Evolutionary conservation across 64 coral and sea anemone genomes (phyloP).

Genomic region (Orbicella faveolata): DNA sequence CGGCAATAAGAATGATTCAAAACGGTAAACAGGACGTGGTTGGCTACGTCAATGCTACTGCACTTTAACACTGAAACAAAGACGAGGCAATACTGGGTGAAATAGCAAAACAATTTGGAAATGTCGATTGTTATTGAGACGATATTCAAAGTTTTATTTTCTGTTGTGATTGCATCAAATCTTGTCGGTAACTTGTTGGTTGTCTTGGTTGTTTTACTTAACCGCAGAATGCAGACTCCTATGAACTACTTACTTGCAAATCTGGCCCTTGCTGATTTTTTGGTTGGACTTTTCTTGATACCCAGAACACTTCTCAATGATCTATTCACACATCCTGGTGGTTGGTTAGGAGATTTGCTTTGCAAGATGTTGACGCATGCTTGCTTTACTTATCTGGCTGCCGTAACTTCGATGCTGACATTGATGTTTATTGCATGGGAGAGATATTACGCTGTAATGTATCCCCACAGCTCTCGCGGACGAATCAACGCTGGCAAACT

Average conservation of each 20-base stretch:
- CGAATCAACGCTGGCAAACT: neutral
- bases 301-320: conserved; percentile 20
- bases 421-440: conserved; percentile 1
- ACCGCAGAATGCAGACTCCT: conserved; percentile 22
- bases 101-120: too few relatives aligned
- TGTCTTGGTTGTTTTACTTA: neutral
- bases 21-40: too few relatives aligned
- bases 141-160: neutral
- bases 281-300: conserved; percentile 12
- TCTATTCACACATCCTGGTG: neutral
- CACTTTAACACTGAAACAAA: too few relatives aligned
- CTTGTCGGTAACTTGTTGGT: conserved; percentile 5
- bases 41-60: too few relatives aligned
- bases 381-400: neutral
- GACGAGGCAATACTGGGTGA: too few relatives aligned
- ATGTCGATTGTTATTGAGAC: neutral
- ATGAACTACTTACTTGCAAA: conserved; percentile 40
- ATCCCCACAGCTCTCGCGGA: neutral
- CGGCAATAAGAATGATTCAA: too few relatives aligned
- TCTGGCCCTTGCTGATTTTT: conserved; percentile 18
- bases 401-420: neutral
- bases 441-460: neutral
- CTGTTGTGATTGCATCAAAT: conserved; percentile 13
- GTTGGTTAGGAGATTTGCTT: neutral
- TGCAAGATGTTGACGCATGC: neutral